Evolutionary conservation across 1,140 invertebrate genomes (phyloP).

Genomic region (Drosophila navojoa): DNA sequence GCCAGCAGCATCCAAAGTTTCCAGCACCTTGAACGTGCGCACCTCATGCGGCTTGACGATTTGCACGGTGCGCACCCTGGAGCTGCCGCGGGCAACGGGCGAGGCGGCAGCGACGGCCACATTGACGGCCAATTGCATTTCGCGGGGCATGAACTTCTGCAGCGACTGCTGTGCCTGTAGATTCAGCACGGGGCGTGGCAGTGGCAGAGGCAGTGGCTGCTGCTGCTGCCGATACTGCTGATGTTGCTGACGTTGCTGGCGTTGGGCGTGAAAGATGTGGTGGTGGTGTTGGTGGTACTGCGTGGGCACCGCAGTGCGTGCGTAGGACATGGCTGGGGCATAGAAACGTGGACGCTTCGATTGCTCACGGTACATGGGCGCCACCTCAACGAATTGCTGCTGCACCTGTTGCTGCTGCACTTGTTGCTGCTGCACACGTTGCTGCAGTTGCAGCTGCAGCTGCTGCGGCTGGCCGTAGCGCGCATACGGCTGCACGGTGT

Average conservation of each 20-base stretch:
- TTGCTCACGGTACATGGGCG: constrained; percentile 75
- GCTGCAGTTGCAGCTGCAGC: constrained; percentile 4
- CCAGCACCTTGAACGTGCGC: constrained; percentile 73
- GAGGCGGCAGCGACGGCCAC: constrained; percentile 59
- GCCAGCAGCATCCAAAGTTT: constrained; percentile 60
- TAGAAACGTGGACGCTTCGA: constrained; percentile 69
- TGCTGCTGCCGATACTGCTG: neutral
- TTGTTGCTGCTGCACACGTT: constrained; percentile 37
- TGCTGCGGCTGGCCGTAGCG: constrained; percentile 61
- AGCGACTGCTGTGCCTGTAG: constrained; percentile 65
- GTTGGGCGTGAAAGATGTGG: constrained; percentile 25
- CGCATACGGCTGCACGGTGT: constrained; percentile 64
- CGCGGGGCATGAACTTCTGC: constrained; percentile 75
- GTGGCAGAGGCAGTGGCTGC: neutral
- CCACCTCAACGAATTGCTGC: constrained; percentile 45
- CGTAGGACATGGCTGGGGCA: constrained; percentile 68
- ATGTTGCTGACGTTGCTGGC: neutral
- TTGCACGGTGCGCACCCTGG: constrained; percentile 69
- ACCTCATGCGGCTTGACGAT: constrained; percentile 63
- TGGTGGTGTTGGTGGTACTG: constrained; percentile 36
- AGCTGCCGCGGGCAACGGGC: constrained; percentile 48
- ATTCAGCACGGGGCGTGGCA: constrained; percentile 22
- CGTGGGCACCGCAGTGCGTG: constrained; percentile 40
- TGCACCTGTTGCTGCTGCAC: constrained; percentile 31
- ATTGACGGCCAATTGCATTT: constrained; percentile 73